phyloP scores from a whole-genome alignment of 2,113 vertebrate species.

The Gallinago jamesoni region DNA sequence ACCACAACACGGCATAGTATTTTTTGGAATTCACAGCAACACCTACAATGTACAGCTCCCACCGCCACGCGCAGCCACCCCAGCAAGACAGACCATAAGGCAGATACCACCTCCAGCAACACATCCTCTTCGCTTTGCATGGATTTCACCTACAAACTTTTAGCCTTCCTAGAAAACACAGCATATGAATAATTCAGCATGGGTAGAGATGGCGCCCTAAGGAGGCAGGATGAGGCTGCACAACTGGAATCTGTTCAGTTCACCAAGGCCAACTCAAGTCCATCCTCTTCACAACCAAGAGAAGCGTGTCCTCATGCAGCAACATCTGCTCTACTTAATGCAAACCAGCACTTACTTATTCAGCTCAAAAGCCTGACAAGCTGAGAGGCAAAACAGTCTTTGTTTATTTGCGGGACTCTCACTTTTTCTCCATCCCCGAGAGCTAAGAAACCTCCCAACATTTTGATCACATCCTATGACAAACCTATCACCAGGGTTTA shows the following conservation, averaged over 20 bases:
- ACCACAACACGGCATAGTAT: neutral
- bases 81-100: neutral
- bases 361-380: constrained; percentile 10
- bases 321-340: constrained; percentile 30
- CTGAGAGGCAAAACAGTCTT: neutral
- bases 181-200: neutral
- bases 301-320: neutral
- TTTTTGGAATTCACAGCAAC: neutral
- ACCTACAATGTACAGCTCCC: neutral
- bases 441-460: neutral
- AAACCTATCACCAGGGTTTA: neutral
- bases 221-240: neutral
- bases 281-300: neutral
- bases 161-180: neutral
- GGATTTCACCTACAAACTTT: constrained; percentile 18
- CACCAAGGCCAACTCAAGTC: neutral
- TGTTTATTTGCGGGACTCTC: neutral
- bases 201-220: neutral
- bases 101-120: neutral
- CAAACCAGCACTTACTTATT: neutral
- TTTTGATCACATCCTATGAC: neutral
- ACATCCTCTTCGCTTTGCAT: neutral
- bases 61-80: neutral
- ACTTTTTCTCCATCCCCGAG: neutral
- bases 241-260: neutral